Evolutionary conservation across 2,888 invertebrate genomes (phyloP), one percentile per base, ranked within the genome.

Genomic region (Melanophora roralis): DNA sequence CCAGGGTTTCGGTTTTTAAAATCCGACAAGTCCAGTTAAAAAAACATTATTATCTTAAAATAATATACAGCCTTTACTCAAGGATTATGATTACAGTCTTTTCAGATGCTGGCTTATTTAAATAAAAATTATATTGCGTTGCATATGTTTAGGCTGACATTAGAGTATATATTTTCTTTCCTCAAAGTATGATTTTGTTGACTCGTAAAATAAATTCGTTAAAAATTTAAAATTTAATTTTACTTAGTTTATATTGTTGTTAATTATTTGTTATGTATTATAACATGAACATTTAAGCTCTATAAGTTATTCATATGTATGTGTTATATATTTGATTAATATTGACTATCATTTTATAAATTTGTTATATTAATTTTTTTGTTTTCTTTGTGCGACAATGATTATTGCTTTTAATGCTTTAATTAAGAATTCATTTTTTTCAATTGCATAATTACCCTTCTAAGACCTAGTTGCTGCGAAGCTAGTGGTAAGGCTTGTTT

Each of bases 341-440:
- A 2, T 32, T 65, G 51, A 65, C 53, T 65, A 65, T 65, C 65
- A 9, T 49, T 8, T 60, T 43, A 51, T 71, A 38, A 36, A 64
- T 55, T 53, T 16, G 40, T 36, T 71, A 16, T 19, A 38, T 23
- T 23, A 6, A 27, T 27, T 59, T 19, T 4, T 32, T 62, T 47
- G 6, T 32, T 34, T 16, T 51, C 8, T 65, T 65, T 65, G 65
- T 65, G 65, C 51, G 65, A 40, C 40, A 27, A 5, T 11, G 14
- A 43, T n/a, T 51, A n/a, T 14, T 53, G 27, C 32, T 27, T 3
- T 27, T 5, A 27, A 5, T 27, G 6, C 27, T 27, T 3, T 27
- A 27, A 5, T 27, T 6, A 27, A 3, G 6, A 27, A 6, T n/a
- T n/a, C n/a, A n/a, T n/a, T n/a, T n/a, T n/a, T n/a, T n/a, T n/a